Percentiles rank a stretch among this genome's conserved stretches.
These are phyloP conservation scores for Halichoerus grypus DNA, from an alignment of 2,113 vertebrate species.

Conservation along the genomic window DNA sequence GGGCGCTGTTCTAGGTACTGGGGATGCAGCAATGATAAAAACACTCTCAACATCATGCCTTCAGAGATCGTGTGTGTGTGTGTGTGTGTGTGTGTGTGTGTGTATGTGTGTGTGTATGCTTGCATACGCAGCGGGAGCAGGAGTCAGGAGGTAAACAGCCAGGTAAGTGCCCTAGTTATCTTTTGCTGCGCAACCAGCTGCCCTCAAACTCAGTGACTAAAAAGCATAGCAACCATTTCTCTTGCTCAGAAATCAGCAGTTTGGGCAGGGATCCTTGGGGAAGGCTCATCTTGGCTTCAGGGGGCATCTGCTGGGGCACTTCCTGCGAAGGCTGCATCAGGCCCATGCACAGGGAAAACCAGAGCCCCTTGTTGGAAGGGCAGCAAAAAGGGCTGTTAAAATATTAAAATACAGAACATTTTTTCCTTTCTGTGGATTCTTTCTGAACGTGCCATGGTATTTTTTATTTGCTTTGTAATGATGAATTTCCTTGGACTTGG, in stretches of 20 bases:
- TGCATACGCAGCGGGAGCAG: rapidly evolving
- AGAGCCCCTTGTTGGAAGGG: background rate
- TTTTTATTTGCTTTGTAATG: background rate
- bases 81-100: no score
- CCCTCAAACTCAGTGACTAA: background rate
- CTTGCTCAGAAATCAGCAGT: background rate
- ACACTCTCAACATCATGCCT: background rate
- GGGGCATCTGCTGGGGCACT: background rate
- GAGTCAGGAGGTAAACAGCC: background rate
- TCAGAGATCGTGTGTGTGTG: background rate
- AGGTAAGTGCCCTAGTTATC: background rate
- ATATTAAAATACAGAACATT: background rate
- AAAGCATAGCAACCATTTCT: background rate
- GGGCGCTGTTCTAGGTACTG: background rate
- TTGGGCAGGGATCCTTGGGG: background rate
- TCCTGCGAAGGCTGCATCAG: background rate
- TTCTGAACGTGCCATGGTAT: background rate
- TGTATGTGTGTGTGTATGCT: rapidly evolving
- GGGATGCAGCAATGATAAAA: background rate
- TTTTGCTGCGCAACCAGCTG: background rate
- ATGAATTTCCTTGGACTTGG: background rate
- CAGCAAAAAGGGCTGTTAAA: background rate
- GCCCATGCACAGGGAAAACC: background rate
- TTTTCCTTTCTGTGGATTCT: background rate
- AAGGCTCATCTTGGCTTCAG: background rate